A percentile compares a stretch with the other conserved stretches of the same genome.
Evolutionary conservation across 2,797 vertebrate species (phyloP).

Genomic region (Centropyge bicolor): DNA sequence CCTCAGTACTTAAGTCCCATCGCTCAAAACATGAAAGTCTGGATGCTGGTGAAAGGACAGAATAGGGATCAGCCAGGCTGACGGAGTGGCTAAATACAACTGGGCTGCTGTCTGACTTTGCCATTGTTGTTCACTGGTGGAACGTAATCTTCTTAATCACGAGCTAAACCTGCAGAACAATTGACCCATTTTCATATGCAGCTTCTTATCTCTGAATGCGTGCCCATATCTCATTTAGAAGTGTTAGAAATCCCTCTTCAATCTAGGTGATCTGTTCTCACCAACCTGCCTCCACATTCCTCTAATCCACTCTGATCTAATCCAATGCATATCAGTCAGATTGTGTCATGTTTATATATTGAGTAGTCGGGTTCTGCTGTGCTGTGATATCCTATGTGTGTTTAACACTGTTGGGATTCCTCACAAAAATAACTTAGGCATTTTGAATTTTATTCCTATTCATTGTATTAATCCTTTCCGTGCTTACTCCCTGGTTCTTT

Average conservation of each 20-base stretch:
- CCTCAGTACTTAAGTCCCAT: constrained; percentile 70
- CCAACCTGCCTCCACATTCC: constrained; percentile 72
- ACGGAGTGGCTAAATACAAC: constrained; percentile 73
- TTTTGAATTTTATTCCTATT: constrained; percentile 4
- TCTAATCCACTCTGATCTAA: constrained; percentile 80
- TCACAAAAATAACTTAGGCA: not conserved
- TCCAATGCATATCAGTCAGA: constrained; percentile 68
- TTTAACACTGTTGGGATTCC: not conserved
- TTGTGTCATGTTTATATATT: constrained; percentile 58
- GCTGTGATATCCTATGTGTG: constrained; percentile 10
- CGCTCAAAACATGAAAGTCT: constrained; percentile 72
- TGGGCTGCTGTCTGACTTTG: constrained; percentile 72
- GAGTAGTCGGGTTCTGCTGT: constrained; percentile 21
- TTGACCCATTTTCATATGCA: constrained; percentile 81
- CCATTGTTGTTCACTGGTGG: constrained; percentile 76
- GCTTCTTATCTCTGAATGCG: constrained; percentile 74
- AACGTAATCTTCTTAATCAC: constrained; percentile 82
- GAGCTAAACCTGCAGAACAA: constrained; percentile 83
- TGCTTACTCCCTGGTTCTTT: not conserved
- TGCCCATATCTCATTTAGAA: constrained; percentile 82
- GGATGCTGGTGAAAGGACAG: constrained; percentile 69
- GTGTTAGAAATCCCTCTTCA: constrained; percentile 81
- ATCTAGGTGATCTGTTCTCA: constrained; percentile 82
- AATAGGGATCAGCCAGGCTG: constrained; percentile 71
- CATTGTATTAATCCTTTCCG: constrained; percentile 9